Conservation (phyloP, 2,888 invertebrate genomes). For the Drosophila kuntzei region DNA sequence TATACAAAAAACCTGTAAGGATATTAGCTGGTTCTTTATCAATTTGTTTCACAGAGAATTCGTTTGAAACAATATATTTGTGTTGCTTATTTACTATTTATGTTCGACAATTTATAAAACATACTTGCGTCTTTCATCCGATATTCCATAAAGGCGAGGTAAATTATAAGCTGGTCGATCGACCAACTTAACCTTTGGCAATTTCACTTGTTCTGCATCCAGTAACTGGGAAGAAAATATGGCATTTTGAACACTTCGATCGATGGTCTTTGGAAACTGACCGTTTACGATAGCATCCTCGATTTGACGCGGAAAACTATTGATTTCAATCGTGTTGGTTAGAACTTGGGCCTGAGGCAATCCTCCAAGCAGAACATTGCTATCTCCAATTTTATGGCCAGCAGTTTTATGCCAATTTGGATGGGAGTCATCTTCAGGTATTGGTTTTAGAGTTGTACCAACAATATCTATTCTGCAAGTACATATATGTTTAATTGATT, state of each 20-base stretch:
- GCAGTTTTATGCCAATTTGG: constrained; percentile 89
- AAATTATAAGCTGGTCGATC: constrained; percentile 90
- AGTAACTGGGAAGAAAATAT: constrained; percentile 89
- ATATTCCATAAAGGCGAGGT: constrained; percentile 91
- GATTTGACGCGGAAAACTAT: constrained; percentile 88
- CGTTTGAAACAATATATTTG: not conserved
- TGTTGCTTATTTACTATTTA: too few species aligned
- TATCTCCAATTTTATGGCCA: constrained; percentile 88
- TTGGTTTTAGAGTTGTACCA: constrained; percentile 49
- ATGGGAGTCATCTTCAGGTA: constrained; percentile 87
- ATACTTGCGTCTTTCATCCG: constrained; percentile 90
- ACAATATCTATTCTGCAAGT: constrained; percentile 55
- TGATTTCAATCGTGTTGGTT: constrained; percentile 90
- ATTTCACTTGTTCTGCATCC: constrained; percentile 92
- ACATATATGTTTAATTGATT: not conserved
- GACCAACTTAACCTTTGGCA: constrained; percentile 91
- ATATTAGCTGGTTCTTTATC: not conserved
- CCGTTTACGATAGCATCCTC: constrained; percentile 86
- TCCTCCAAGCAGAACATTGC: constrained; percentile 90
- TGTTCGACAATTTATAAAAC: constrained; percentile 46
- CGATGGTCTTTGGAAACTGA: constrained; percentile 86
- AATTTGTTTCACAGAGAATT: not conserved
- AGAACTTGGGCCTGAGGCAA: constrained; percentile 92
- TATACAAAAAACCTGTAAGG: not conserved
- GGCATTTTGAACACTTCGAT: constrained; percentile 88